Percentiles rank a stretch among this genome's conserved stretches.
These are phyloP conservation scores for Mamestra brassicae DNA, from an alignment of 2,888 invertebrate species.

Conservation along the genomic window DNA sequence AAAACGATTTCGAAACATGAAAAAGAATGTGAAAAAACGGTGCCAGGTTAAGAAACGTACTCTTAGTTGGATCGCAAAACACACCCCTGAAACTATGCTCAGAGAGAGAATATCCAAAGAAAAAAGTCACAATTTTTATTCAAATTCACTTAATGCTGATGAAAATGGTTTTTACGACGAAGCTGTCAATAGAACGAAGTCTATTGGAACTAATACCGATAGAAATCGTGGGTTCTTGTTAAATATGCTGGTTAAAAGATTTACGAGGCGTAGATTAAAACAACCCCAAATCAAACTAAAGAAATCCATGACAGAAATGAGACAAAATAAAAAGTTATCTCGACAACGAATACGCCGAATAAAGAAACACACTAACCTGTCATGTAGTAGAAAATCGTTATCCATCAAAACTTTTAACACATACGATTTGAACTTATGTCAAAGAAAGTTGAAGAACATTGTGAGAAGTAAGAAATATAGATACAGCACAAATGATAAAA, in stretches of 20 bases:
- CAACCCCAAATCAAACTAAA: constrained; percentile 3
- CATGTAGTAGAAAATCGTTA: constrained; percentile 8
- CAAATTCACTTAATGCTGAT: constrained; percentile 19
- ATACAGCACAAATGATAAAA: constrained; percentile 21
- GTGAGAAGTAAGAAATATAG: constrained; percentile 19
- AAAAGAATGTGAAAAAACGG: constrained; percentile 19
- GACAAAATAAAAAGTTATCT: background rate
- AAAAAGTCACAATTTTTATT: constrained; percentile 9
- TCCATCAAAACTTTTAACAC: constrained; percentile 15
- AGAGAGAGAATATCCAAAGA: background rate
- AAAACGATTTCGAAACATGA: constrained; percentile 24
- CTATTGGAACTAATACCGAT: constrained; percentile 49
- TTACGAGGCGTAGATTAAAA: constrained; percentile 33
- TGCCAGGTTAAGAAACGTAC: constrained; percentile 33
- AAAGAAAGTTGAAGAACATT: constrained; percentile 36
- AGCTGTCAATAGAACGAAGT: constrained; percentile 29
- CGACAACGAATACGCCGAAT: background rate
- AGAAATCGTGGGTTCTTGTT: constrained; percentile 27
- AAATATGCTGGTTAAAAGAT: constrained; percentile 34
- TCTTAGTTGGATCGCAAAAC: constrained; percentile 41
- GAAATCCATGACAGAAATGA: background rate
- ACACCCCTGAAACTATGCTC: constrained; percentile 1
- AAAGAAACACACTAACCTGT: background rate
- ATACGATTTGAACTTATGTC: constrained; percentile 14
- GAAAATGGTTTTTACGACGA: constrained; percentile 6